phyloP scores from a whole-genome alignment of 2,113 vertebrate genomes.

The Synchiropus splendidus region DNA sequence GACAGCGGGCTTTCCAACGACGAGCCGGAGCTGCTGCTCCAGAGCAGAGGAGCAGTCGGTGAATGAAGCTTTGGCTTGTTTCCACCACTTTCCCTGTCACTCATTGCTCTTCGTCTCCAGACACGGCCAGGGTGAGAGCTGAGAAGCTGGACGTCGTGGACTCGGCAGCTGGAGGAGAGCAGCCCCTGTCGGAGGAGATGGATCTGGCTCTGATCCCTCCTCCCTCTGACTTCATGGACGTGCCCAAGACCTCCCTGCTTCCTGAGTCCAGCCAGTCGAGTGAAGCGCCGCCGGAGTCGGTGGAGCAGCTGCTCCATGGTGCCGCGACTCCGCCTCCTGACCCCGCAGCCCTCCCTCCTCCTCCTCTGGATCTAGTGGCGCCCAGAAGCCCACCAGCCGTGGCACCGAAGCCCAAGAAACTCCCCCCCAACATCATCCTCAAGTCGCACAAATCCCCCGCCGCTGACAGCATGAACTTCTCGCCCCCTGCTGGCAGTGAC shows the following conservation, averaged over 20 bases:
- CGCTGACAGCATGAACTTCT: slow-evolving; percentile 1
- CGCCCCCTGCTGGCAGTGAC: slow-evolving; percentile 14
- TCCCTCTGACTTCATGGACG: slow-evolving; percentile 68
- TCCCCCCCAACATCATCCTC: slow-evolving; percentile 81
- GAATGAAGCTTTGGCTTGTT: too few species aligned
- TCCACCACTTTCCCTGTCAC: too few species aligned
- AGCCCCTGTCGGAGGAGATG: neutral
- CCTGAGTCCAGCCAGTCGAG: slow-evolving; percentile 1
- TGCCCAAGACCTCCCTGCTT: neutral
- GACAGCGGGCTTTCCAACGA: slow-evolving; percentile 78
- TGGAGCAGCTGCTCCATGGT: slow-evolving; percentile 31
- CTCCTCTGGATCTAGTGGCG: slow-evolving; percentile 27
- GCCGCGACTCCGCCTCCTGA: slow-evolving; percentile 23
- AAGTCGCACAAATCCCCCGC: slow-evolving; percentile 64
- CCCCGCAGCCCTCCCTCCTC: slow-evolving; percentile 1
- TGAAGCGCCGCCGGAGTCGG: slow-evolving; percentile 2
- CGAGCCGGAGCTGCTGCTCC: slow-evolving; percentile 41
- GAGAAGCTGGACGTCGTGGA: too few species aligned
- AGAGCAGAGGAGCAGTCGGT: too few species aligned
- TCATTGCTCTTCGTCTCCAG: too few species aligned
- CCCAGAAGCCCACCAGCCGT: slow-evolving; percentile 67
- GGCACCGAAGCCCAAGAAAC: slow-evolving; percentile 78
- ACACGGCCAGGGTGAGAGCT: too few species aligned
- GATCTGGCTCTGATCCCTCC: slow-evolving; percentile 53
- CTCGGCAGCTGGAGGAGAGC: too few species aligned